These are phyloP conservation scores for Sebastes hubbsi DNA, from an alignment of 2,797 vertebrate genomes.

Conservation along the genomic window DNA sequence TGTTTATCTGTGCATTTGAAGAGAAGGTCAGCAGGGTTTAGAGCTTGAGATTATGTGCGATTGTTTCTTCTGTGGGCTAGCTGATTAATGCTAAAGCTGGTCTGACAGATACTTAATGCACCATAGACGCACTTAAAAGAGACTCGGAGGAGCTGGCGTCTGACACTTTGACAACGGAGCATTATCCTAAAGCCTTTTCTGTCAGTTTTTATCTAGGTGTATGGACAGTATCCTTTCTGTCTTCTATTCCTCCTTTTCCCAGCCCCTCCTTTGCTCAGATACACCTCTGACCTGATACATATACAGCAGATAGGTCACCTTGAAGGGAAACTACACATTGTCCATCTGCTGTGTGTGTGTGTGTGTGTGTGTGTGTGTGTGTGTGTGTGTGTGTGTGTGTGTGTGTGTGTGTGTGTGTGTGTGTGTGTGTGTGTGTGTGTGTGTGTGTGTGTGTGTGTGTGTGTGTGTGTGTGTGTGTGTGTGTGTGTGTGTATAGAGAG, in stretches of 20 bases:
- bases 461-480: conserved; percentile 1
- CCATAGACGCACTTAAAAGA: conserved; percentile 73
- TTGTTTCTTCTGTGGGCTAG: conserved; percentile 75
- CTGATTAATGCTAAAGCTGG: conserved; percentile 80
- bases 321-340: conserved; percentile 53
- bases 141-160: conserved; percentile 40
- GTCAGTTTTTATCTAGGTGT: conserved; percentile 52
- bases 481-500: not conserved
- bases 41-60: conserved; percentile 73
- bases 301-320: conserved; percentile 74
- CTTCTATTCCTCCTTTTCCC: not conserved
- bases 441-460: conserved; percentile 5
- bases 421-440: conserved; percentile 13
- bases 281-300: conserved; percentile 53
- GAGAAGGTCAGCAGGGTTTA: conserved; percentile 80
- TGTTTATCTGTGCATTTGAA: conserved; percentile 72
- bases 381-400: conserved; percentile 24
- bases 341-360: conserved; percentile 48
- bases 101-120: conserved; percentile 78
- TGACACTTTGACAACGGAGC: conserved; percentile 66
- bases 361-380: not conserved
- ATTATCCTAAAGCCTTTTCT: conserved; percentile 67
- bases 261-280: conserved; percentile 23
- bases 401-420: conserved; percentile 16
- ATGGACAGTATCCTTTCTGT: conserved; percentile 27